Base-by-base conservation (phyloP, 2,888 invertebrate genomes). In the Osmoderma eremita region DNA sequence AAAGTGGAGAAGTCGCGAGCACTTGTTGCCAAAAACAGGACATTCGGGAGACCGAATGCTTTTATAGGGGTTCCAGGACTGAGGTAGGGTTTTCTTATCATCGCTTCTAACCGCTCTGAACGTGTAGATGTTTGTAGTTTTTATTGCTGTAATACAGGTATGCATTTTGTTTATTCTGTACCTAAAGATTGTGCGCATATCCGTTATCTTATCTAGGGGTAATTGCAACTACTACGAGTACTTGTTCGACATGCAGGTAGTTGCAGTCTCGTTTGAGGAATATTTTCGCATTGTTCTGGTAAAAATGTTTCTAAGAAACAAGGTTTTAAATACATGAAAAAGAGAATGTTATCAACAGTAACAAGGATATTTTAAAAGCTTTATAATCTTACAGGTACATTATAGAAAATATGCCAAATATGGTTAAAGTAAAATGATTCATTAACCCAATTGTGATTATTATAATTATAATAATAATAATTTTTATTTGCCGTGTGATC, bases 1-100 rank as follows among this genome's bases (percentile, higher is more conserved):
- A 41, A 30, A 30, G 10, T 30, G 6, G 30, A 30, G 30, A 30
- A 30, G 30, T 30, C 30, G 30, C 41, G 20, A 53, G 18, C 53
- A 58, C 58, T 58, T 58, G 58, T 58, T 58, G 58, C 58, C 42
- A 58, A 58, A 58, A 42, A 45, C 42, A 58, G 12, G 24, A 45
- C 42, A 24, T 58, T 24, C 30, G 13, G 2, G 15, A 42, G 42
- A 4, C 17, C 15, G 24, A 12, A 45, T 42, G 12, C 58, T 58
- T 58, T 58, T 58, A 58, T 58, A 58, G 45, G 42, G 22, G 24
- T 15, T 15, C 6, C 18, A 13, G 15, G 22, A 41, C 4, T 12
- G 41, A 4, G 58, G 45, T 22, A 17, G 42, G 42, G 58, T 30
- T 13, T 42, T 58, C n/a, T n/a, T 42, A 45, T 58, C 45, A 58